Evolutionary conservation across 2,888 invertebrate genomes (phyloP), one percentile per base, ranked within the genome.

Genomic region (Hecatera dysodea): DNA sequence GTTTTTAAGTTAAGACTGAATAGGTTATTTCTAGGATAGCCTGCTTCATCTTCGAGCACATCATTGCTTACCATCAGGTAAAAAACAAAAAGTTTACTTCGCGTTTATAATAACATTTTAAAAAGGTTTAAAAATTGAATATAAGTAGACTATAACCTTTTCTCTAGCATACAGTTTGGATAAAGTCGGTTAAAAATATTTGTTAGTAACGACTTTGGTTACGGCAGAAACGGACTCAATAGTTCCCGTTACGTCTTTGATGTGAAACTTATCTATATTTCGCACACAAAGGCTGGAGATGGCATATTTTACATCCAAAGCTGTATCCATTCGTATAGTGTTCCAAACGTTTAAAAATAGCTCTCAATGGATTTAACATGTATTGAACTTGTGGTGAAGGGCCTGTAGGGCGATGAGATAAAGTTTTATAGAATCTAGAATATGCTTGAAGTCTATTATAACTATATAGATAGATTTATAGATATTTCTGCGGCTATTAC

Each of bases 401-500:
- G 19, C 24, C 17, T 46, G 17, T 24, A 15, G 17, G 5, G 42
- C 44, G 42, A 12, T 33, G 42, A 65, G 27, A 75, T 36, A 52
- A 44, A 36, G 24, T 61, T 71, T 65, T 11, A 44, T 61, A 55
- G 53, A 53, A 46, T 12, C 22, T 56, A 42, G 27, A 42, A 42
- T 44, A 19, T 42, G 19, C 19, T 67, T 22, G 8, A 36, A 50
- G 56, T 56, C 15, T 42, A 56, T 69, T 68, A 48, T 68, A 36
- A 56, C 55, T 22, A 50, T 56, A 56, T 76, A 44, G 27, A 33
- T 68, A 56, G 7, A 42, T 48, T 69, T 69, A 77, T 29, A 56
- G 77, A 44, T 52, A 77, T 50, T 69, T 77, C 36, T 77, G 42
- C 17, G 50, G 56, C 77, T 50, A 50, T 77, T 72, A 76, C 68